A percentile compares a stretch with the other conserved stretches of the same genome.
Conservation (phyloP, 1,140 invertebrate species). For the Heterodera schachtii region DNA sequence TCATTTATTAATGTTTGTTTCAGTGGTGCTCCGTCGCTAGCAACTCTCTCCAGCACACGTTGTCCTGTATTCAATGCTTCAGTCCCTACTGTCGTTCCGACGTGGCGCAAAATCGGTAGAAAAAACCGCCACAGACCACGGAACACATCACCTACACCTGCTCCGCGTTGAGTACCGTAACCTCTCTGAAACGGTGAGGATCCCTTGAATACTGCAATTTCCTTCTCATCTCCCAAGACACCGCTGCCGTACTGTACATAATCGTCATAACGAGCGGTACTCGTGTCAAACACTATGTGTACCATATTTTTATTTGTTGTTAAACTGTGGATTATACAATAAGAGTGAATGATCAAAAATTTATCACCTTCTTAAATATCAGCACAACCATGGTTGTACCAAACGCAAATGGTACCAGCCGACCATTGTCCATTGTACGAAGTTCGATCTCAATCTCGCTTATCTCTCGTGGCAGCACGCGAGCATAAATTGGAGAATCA, state of each 20-base stretch:
- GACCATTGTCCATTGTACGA: conserved; percentile 1
- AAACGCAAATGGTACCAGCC: conserved; percentile 1
- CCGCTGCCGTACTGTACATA: not conserved
- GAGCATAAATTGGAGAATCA: not conserved
- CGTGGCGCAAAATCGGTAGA: too few relatives aligned
- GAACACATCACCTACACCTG: too few relatives aligned
- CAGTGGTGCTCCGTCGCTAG: too few relatives aligned
- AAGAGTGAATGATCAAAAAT: conserved; percentile 7
- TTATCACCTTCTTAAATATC: not conserved
- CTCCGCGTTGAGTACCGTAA: not conserved
- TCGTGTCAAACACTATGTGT: not conserved
- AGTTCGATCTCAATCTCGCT: not conserved
- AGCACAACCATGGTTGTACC: not conserved
- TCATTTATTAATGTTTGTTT: not conserved
- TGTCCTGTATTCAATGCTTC: too few relatives aligned
- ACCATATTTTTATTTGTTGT: conserved; percentile 22
- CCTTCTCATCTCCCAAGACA: not conserved
- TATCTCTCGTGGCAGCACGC: conserved; percentile 1
- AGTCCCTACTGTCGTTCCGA: too few relatives aligned
- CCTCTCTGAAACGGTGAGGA: not conserved
- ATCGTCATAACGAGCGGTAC: not conserved
- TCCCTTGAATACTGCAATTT: not conserved
- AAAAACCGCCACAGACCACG: too few relatives aligned
- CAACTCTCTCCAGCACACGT: too few relatives aligned
- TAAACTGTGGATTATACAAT: not conserved